phyloP scores from a whole-genome alignment of 2,113 vertebrate species.

The Oxyruncus cristatus region DNA sequence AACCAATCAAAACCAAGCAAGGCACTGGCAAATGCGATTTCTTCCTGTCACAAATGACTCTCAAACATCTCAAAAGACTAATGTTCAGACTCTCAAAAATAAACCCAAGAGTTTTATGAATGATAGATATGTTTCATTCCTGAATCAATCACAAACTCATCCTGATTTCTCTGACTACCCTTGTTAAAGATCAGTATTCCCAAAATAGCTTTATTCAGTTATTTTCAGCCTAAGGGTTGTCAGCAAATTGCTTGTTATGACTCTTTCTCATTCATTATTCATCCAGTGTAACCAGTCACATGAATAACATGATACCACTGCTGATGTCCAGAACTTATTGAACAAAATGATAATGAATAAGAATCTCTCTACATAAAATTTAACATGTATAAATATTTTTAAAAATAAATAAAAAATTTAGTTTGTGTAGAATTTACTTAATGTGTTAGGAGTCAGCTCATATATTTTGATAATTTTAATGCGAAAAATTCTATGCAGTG shows the following conservation, averaged over 20 bases:
- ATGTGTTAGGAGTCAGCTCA: background rate
- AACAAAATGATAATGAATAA: background rate
- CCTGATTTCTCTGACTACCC: background rate
- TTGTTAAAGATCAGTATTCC: background rate
- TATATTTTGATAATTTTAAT: background rate
- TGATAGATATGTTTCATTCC: background rate
- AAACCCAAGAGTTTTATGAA: background rate
- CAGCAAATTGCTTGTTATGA: constrained; percentile 2
- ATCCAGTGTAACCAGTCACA: background rate
- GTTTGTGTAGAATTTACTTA: background rate
- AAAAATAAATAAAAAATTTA: background rate
- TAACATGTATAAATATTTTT: background rate
- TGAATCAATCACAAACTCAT: background rate
- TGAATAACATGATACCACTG: background rate
- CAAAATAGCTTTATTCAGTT: constrained; percentile 41
- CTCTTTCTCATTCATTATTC: constrained; percentile 30
- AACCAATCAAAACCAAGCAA: background rate
- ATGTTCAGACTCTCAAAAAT: background rate
- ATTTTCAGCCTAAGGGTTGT: constrained; percentile 20
- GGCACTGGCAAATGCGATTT: background rate
- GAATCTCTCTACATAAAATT: background rate
- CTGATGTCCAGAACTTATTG: background rate
- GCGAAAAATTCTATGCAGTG: background rate
- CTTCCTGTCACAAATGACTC: background rate
- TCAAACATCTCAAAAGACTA: background rate